Evolutionary conservation across 2,113 vertebrate species (phyloP).

Genomic region (Oxyruncus cristatus): DNA sequence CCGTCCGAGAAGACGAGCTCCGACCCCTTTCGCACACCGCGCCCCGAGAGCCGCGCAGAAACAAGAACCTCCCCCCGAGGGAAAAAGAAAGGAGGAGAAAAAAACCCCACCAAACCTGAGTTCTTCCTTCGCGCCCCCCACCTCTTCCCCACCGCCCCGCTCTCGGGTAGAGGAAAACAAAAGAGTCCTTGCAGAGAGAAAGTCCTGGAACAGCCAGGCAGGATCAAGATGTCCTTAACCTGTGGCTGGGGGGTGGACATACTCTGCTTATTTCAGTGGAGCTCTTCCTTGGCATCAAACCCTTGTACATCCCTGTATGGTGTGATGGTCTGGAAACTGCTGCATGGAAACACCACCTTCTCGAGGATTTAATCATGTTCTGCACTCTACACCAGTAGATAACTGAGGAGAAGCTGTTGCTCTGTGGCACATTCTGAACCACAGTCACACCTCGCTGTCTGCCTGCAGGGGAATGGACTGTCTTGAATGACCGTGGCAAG

Average conservation of each 20-base stretch:
- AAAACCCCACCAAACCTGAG: too few relatives aligned
- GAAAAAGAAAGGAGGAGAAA: too few relatives aligned
- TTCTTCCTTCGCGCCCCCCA: too few relatives aligned
- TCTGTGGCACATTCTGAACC: background rate
- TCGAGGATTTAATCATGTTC: background rate
- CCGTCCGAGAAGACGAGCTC: too few relatives aligned
- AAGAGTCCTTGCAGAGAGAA: too few relatives aligned
- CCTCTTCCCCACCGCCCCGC: too few relatives aligned
- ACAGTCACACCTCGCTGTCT: background rate
- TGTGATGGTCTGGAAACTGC: background rate
- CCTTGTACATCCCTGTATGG: rapidly evolving
- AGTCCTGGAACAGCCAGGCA: background rate
- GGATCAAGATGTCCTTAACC: background rate
- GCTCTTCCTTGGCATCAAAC: background rate
- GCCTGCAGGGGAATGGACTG: background rate
- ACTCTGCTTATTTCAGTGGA: background rate
- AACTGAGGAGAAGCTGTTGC: background rate
- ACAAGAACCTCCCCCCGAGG: too few relatives aligned
- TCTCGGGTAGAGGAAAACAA: too few relatives aligned
- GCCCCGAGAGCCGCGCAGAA: too few relatives aligned
- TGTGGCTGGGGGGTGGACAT: rapidly evolving
- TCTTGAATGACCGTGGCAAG: background rate
- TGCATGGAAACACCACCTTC: background rate
- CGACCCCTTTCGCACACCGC: too few relatives aligned
- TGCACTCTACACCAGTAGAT: background rate